A percentile compares a stretch with the other conserved stretches of the same genome.
Conservation (phyloP, 1,140 invertebrate species). For the Zophobas atratus region DNA sequence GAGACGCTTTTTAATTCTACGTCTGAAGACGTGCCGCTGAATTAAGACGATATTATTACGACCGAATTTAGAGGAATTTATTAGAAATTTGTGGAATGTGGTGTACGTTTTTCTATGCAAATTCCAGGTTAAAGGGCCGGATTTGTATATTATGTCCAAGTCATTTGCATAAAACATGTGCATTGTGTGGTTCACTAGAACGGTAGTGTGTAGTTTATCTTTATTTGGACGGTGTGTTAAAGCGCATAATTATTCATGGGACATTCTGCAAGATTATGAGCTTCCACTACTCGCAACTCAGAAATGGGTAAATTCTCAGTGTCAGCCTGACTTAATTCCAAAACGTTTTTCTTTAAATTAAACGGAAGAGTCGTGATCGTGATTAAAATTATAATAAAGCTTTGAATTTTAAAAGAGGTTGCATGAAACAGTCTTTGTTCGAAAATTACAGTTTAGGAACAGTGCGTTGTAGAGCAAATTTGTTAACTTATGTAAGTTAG, state of each 20-base stretch:
- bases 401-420: no score
- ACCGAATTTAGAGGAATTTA: conserved; percentile 7
- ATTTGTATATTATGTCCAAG: conserved; percentile 11
- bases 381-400: not conserved
- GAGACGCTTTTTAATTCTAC: conserved; percentile 15
- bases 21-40: conserved; percentile 10
- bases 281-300: not conserved
- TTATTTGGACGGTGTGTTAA: conserved; percentile 18
- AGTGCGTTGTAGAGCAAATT: no score
- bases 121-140: conserved; percentile 2
- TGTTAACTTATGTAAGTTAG: no score
- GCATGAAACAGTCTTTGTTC: no score
- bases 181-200: conserved; percentile 34
- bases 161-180: conserved; percentile 39
- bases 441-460: no score
- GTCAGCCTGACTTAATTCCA: not conserved
- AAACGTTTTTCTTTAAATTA: not conserved
- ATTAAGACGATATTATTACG: conserved; percentile 22
- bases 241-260: conserved; percentile 18
- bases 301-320: not conserved
- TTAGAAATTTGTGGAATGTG: conserved; percentile 1
- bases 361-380: not conserved
- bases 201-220: conserved; percentile 17
- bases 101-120: conserved; percentile 24
- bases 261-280: not conserved